phyloP scores from a whole-genome alignment of 2,797 vertebrate genomes.

The Limnodromus scolopaceus region DNA sequence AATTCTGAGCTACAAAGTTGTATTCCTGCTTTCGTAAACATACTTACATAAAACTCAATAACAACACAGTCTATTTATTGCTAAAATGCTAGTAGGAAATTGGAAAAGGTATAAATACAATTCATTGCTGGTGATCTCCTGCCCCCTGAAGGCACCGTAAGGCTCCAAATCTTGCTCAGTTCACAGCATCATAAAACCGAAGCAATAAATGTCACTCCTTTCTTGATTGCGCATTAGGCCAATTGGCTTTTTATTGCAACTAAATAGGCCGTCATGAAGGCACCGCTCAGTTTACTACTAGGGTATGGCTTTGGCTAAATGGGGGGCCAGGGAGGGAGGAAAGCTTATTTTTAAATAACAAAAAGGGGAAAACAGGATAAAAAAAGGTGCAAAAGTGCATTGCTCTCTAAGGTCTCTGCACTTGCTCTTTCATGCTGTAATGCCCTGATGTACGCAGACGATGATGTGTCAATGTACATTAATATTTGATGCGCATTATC shows the following conservation, averaged over 20 bases:
- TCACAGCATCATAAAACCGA: conserved; percentile 62
- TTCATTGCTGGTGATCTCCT: conserved; percentile 66
- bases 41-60: conserved; percentile 68
- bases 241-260: conserved; percentile 66
- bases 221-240: conserved; percentile 69
- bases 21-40: conserved; percentile 60
- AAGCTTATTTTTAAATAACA: conserved; percentile 13
- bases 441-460: conserved; percentile 69
- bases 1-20: conserved; percentile 63
- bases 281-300: conserved; percentile 26
- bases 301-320: conserved; percentile 46
- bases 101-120: conserved; percentile 74
- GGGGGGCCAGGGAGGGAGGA: conserved; percentile 7
- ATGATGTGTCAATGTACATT: conserved; percentile 80
- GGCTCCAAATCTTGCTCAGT: conserved; percentile 65
- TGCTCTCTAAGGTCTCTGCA: background rate
- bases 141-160: conserved; percentile 44
- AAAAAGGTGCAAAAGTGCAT: conserved; percentile 35
- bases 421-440: conserved; percentile 67
- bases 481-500: conserved; percentile 89
- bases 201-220: conserved; percentile 73
- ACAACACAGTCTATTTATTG: conserved; percentile 64
- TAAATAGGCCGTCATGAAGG: conserved; percentile 67
- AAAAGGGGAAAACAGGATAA: background rate
- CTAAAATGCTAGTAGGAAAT: conserved; percentile 66